Evolutionary conservation across 2,888 invertebrate genomes (phyloP), one percentile per base, ranked within the genome.

Genomic region (Nematopogon swammerdamellus): DNA sequence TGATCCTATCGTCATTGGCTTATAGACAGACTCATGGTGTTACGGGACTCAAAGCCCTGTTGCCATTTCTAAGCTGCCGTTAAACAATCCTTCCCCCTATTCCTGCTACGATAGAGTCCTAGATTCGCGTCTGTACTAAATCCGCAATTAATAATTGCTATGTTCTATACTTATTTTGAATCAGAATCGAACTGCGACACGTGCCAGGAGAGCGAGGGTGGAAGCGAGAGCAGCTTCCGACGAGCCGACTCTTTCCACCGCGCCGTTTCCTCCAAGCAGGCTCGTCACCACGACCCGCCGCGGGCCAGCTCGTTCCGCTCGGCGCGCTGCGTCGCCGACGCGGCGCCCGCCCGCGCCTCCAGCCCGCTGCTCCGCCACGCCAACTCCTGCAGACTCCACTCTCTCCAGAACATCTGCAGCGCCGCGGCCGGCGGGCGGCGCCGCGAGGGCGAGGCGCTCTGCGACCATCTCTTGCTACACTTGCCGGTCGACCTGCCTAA

Each of bases 121-220:
- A n/a, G n/a, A n/a, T n/a, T n/a, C n/a, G n/a, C n/a, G n/a, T n/a
- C n/a, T n/a, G n/a, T n/a, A n/a, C n/a, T n/a, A n/a, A n/a, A n/a
- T n/a, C n/a, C n/a, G 25, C 8, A 25, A 25, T 8, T 25, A 25
- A 8, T 8, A 25, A 8, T 4, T 8, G 8, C 8, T 6, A 25
- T 25, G 8, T n/a, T n/a, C n/a, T n/a, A n/a, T n/a, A n/a, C n/a
- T n/a, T n/a, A n/a, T n/a, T n/a, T n/a, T 25, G 25, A 65, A 63
- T 8, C 63, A 75, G 75, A 75, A 57, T 72, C 75, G 4, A 75
- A 74, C 57, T 79, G 76, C 60, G 77, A 76, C 52, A 75, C 72
- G 0, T 76, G 59, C 54, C 68, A 72, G 58, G 76, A 70, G 54
- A 79, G 79, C 57, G 79, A 79, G 47, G 79, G 76, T 46, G 72